Evolutionary conservation across 2,888 invertebrate species (phyloP).

Genomic region (Trissolcus japonicus): DNA sequence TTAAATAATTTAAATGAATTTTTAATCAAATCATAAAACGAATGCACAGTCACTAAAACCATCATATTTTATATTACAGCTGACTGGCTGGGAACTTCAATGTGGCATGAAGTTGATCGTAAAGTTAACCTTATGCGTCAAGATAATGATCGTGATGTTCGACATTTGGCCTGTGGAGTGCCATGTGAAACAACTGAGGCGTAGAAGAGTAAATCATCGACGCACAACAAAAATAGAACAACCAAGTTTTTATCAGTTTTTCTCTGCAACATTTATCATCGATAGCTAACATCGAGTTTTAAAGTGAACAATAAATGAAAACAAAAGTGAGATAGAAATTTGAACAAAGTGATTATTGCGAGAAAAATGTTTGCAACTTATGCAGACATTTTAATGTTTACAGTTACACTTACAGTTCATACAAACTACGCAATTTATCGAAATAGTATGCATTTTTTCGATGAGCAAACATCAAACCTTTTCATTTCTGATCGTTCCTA

Average conservation of each 20-base stretch:
- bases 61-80: slow-evolving; percentile 56
- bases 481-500: neutral
- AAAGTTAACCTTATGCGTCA: slow-evolving; percentile 66
- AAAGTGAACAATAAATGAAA: neutral
- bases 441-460: neutral
- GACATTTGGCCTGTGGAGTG: slow-evolving; percentile 66
- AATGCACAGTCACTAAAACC: neutral
- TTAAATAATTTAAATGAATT: too few species aligned
- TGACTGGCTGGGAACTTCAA: slow-evolving; percentile 63
- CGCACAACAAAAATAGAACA: slow-evolving; percentile 14
- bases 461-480: too few species aligned
- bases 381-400: neutral
- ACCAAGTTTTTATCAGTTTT: slow-evolving; percentile 18
- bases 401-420: slow-evolving; percentile 1
- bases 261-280: too few species aligned
- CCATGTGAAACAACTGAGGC: slow-evolving; percentile 14
- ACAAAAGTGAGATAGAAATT: neutral
- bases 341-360: neutral
- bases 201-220: slow-evolving; percentile 13
- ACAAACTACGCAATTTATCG: neutral
- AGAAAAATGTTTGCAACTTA: neutral
- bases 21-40: neutral
- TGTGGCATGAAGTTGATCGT: slow-evolving; percentile 64
- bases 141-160: slow-evolving; percentile 72
- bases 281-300: neutral